Evolutionary conservation across 2,113 vertebrate genomes (phyloP), one percentile per base, ranked within the genome.

Genomic region (Falco punctatus): DNA sequence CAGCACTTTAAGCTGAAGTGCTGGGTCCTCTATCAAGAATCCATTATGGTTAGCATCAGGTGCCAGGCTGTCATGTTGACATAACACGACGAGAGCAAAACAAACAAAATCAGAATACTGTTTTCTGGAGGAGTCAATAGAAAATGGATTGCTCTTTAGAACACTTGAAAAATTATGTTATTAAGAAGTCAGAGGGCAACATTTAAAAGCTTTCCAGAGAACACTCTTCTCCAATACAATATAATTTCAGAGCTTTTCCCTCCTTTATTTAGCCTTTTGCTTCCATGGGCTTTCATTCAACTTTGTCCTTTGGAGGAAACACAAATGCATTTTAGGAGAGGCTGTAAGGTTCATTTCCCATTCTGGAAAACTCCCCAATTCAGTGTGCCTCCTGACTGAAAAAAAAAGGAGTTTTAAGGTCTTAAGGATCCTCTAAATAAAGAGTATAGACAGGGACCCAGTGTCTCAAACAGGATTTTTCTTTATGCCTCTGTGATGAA

Each of bases 61-160:
- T 92, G 73, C 77, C 77, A 81, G 62, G 48, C 61, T 88, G 80
- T 95, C 83, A 69, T 52, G 54, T 67, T 96, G 75, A 80, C n/a
- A n/a, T 88, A 78, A 57, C 30, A 14, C 15, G 14, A 81, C 3
- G 35, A 91, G 74, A 94, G 33, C 72, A 92, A 92, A 94, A 55
- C 38, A 86, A 95, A 86, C 42, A 90, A 92, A 95, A 57, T 52
- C 70, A 77, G 91, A 91, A 49, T 46, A 71, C 17, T 79, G 40
- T 81, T 96, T 94, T 88, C 65, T 94, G 42, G 52, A 89, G 48
- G 35, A 95, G 80, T 84, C 77, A 86, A 44, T 84, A 88, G 77
- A 75, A 90, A 92, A 81, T 74, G 13, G 52, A 90, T 92, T 74
- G 51, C 32, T 94, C 21, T 93, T 95, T 86, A 69, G 33, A 90